Evolutionary conservation across 23 tunicate species (phyloP).

Genomic region (Halocynthia aurantium): DNA sequence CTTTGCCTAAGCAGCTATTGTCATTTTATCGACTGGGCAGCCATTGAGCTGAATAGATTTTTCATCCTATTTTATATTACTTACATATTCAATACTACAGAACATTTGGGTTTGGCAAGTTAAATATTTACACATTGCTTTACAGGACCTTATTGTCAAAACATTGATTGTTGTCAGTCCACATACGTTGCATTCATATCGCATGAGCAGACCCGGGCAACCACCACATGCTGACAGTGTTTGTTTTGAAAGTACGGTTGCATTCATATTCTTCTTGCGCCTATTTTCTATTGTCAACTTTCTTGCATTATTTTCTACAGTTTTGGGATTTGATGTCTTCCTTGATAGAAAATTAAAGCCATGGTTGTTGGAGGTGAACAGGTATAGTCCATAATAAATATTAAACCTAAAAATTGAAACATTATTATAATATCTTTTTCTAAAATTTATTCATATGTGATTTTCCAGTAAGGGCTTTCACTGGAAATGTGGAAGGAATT

Average conservation of each 20-base stretch:
- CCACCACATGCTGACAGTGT: slow-evolving; percentile 66
- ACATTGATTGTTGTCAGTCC: slow-evolving; percentile 80
- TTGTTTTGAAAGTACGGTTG: slow-evolving; percentile 73
- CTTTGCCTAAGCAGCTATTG: too few species aligned
- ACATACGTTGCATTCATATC: slow-evolving; percentile 57
- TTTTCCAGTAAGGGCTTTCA: too few species aligned
- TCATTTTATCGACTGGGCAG: too few species aligned
- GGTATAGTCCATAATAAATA: slow-evolving; percentile 16
- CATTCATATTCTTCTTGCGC: neutral
- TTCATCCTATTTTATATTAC: neutral
- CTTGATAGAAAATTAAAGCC: slow-evolving; percentile 77
- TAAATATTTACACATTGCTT: neutral
- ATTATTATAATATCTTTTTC: too few species aligned
- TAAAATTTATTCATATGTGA: too few species aligned
- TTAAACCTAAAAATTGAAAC: too few species aligned
- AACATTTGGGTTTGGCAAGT: too few species aligned
- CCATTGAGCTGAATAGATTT: neutral
- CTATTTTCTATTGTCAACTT: neutral
- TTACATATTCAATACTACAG: neutral
- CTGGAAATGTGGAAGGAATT: neutral
- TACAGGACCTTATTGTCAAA: slow-evolving; percentile 72
- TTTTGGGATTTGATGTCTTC: slow-evolving; percentile 79
- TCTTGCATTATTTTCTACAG: slow-evolving; percentile 19
- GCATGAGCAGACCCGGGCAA: slow-evolving; percentile 76
- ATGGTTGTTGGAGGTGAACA: slow-evolving; percentile 84